Conservation (phyloP, 2,113 vertebrate genomes). For the Climacteris rufus region DNA sequence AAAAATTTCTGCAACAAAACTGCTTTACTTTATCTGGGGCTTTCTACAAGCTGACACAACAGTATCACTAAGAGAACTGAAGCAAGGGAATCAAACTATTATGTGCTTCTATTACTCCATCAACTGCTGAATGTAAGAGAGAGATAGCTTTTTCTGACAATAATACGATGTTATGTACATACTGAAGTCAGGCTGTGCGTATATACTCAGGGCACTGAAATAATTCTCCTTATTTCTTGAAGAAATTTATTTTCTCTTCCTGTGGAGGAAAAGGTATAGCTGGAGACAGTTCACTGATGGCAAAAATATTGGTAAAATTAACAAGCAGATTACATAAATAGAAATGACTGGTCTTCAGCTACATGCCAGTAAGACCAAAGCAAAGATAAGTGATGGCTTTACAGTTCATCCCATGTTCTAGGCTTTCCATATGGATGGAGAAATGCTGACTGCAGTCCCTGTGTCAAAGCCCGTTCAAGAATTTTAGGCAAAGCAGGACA, state of each 20-base stretch:
- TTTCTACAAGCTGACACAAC: background rate
- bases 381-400: background rate
- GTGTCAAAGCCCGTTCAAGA: background rate
- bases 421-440: background rate
- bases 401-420: background rate
- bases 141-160: background rate
- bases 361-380: background rate
- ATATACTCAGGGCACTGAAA: background rate
- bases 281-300: background rate
- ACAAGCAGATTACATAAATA: background rate
- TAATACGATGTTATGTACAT: background rate
- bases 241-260: background rate
- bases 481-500: background rate
- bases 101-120: background rate
- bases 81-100: background rate
- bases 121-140: background rate
- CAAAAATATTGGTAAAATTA: background rate
- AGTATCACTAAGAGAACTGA: background rate
- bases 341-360: background rate
- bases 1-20: background rate
- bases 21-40: background rate
- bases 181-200: background rate
- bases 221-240: background rate
- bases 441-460: background rate
- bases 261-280: background rate